Percentiles rank a stretch among this genome's conserved stretches.
Conservation (phyloP, 2,888 invertebrate species). For the Drosophila aldrichi region DNA sequence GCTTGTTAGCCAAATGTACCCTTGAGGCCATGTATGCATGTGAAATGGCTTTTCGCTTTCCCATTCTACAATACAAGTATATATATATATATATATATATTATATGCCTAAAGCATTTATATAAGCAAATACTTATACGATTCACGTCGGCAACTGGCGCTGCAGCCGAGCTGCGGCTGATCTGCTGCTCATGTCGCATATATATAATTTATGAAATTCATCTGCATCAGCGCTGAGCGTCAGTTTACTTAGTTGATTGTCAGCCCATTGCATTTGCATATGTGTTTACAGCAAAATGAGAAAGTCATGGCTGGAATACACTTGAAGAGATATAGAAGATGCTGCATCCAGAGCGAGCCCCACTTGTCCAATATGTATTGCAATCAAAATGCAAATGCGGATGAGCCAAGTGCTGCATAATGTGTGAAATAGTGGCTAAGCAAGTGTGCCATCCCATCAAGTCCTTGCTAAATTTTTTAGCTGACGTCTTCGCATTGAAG, state of each 20-base stretch:
- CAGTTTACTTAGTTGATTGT: slow-evolving; percentile 18
- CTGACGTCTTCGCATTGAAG: neutral
- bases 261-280: slow-evolving; percentile 41
- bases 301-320: neutral
- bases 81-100: too few species aligned
- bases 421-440: slow-evolving; percentile 7
- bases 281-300: neutral
- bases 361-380: slow-evolving; percentile 20
- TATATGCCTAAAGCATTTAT: slow-evolving; percentile 12
- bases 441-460: neutral
- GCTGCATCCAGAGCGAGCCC: too few species aligned
- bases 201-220: slow-evolving; percentile 35
- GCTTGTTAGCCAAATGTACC: slow-evolving; percentile 77
- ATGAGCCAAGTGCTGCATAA: slow-evolving; percentile 24
- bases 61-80: neutral
- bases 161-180: slow-evolving; percentile 6
- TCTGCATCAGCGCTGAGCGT: slow-evolving; percentile 4
- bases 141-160: neutral
- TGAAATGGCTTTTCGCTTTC: slow-evolving; percentile 21
- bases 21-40: slow-evolving; percentile 60
- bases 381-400: slow-evolving; percentile 50
- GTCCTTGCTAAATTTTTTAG: neutral
- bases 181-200: slow-evolving; percentile 27
- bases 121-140: slow-evolving; percentile 20
- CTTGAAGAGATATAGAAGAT: neutral